Evolutionary conservation across 2,888 invertebrate genomes (phyloP), one percentile per base, ranked within the genome.

Genomic region (Polietes domitor): DNA sequence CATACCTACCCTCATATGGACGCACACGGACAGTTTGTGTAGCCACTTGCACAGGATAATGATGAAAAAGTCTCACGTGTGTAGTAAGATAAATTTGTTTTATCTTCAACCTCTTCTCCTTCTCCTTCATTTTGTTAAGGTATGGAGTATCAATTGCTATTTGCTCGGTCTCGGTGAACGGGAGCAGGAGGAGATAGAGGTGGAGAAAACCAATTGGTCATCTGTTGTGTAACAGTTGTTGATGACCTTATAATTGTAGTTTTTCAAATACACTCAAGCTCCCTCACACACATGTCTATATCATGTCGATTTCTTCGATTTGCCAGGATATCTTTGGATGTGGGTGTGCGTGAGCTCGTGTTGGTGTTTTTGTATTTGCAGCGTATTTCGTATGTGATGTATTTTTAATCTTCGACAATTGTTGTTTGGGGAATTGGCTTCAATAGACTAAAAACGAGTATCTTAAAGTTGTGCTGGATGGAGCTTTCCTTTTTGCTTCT

Each of bases 181-280:
- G 68, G 10, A 21, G 6, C 17, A 10, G 32, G 28, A 32, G 24
- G 10, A 61, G 58, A 61, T 19, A 76, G 28, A 24, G 28, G 72
- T 63, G n/a, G 65, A 68, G 43, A 37, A 32, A 9, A 78, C 72
- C 28, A 26, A 65, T 70, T 68, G 68, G 68, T 71, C 63, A 63
- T 58, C 74, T 74, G 19, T 65, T 81, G 78, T 71, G 85, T 82
- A 86, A 82, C 87, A 88, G 88, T 88, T 88, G 88, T 81, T 90
- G 90, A 90, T 91, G 90, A 87, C 88, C 89, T 89, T 89, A 89
- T 90, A 91, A 91, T 90, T 91, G 90, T 88, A 89, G 88, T 88
- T 86, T 85, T 86, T 58, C 80, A 82, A 58, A 74, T 70, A 63
- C 15, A 12, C 10, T 53, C 65, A 50, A 17, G 17, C 72, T 50